Base-by-base conservation (phyloP, 2,113 vertebrate species). In the Glaucomys volans region DNA sequence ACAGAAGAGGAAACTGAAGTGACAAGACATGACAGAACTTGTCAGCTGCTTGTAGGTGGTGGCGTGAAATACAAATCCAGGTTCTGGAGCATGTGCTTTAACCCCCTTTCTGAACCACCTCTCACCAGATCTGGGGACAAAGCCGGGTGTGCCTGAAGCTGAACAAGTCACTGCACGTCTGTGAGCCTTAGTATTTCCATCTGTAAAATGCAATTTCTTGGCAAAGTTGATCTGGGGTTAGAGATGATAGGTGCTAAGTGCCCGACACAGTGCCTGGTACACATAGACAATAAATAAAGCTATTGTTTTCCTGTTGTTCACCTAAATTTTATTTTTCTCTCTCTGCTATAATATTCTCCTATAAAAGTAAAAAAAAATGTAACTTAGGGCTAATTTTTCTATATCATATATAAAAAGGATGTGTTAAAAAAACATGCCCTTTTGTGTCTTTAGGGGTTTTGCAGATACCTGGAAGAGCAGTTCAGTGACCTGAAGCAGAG, bases 401-500 rank as follows among this genome's bases (percentile, higher is more conserved):
- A 11, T 79, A 12, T 44, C 3, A 24, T 32, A 32, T 71, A 81
- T 22, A 16, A 67, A 8, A 22, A 59, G 59, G 32, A 62, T 59
- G 26, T 96, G 40, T 89, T 91, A 44, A 44, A 79, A 79, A 8
- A 3, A 9, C 30, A 2, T 37, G 8, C 26, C 86, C 28, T 87
- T 67, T 64, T 76, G 94, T 57, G 93, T 59, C 28, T 89, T 81
- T 74, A 99, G 99, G 99, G 99, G 67, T 99, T 99, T 97, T 99
- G 99, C 98, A 97, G 97, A 42, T 99, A 99, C 95, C 98, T 99
- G 90, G 99, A 99, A 97, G 98, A 99, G 92, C 98, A 98, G 81
- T 99, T 99, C 96, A 93, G 94, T 91, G 98, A 99, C 97, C 98
- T 99, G 35, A 99, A 99, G 97, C 98, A 99, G 86, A 98, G 98